Base-by-base conservation (phyloP, 2,888 invertebrate species). In the Hyppa rectilinea region DNA sequence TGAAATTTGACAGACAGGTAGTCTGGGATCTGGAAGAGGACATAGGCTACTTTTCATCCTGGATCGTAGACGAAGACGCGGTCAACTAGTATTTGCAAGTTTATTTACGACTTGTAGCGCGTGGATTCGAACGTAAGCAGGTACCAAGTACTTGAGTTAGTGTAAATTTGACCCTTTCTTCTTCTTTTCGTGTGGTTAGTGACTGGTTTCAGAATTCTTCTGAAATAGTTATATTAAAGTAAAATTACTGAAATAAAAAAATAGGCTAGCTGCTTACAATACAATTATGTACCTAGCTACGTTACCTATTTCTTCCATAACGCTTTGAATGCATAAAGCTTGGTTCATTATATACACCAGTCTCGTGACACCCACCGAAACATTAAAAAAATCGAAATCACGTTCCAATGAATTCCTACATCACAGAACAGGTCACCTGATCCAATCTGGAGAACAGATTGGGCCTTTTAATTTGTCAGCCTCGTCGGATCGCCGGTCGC, bases 391-490 rank as follows among this genome's bases (percentile, higher is more conserved):
- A 68, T 23, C 47, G 50, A 68, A 68, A 65, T 77, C 72, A 58
- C 40, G 31, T 68, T 63, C 78, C 67, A 70, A 81, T 71, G 68
- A 78, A 73, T n/a, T 55, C 23, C 29, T 68, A 62, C 59, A 71
- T 74, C 66, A 64, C 58, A 58, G 60, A 58, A 29, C 55, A 67
- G 78, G 75, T 72, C 69, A 64, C 75, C 56, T 67, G 69, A 70
- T 80, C 85, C 78, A 80, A 84, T 84, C 80, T 64, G 56, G 55
- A 74, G 64, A 75, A 74, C 70, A 74, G 83, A 87, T 87, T 86
- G 87, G 64, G 70, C 65, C 82, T 87, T 86, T 86, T 87, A 87
- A 87, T 88, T 87, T 87, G 84, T 87, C 87, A 87, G 65, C 2
- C 71, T 65, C 71, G 53, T 73, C 14, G 73, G 53, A 43, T 17